Base-by-base conservation (phyloP, 2,888 invertebrate species). In the Stratiomys singularior region DNA sequence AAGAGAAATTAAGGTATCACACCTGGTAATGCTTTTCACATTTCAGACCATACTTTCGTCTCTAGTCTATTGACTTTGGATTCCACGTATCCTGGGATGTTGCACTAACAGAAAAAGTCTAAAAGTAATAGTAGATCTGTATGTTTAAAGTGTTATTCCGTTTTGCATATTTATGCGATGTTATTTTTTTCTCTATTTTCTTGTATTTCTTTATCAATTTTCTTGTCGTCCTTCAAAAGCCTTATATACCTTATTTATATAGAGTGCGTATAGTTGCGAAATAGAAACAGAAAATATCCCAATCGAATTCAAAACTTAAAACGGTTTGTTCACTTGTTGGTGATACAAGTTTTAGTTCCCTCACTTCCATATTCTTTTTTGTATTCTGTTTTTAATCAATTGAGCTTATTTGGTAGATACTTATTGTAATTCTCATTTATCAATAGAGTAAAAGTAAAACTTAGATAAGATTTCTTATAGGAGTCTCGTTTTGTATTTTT, bases 401-500 rank as follows among this genome's bases (percentile, higher is more conserved):
- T 69, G 69, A 69, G 46, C 69, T 69, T 69, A 69, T 18, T 69
- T 46, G 46, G 47, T 66, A 66, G 37, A 66, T 37, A 25, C 47
- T 69, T 69, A 69, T 69, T 47, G 3, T 66, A 37, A 66, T 66
- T 25, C 66, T 66, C 47, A 47, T 69, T 69, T 46, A 23, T 30
- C 18, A 47, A 21, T 47, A 30, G 18, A 47, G 27, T 69, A 23
- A 69, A n/a, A 46, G 47, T 47, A 66, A 37, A 69, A 23, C 69
- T 69, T 69, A 66, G 4, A 27, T 5, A 1, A 63, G 23, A 37
- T 44, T 66, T 66, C 21, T 37, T 66, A 47, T 69, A 47, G 69
- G 47, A 69, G 46, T 69, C 18, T 46, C 27, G 69, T 69, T 69
- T 69, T 69, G 69, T 27, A 69, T 69, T 69, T 66, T 66, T 47